Percentiles rank a stretch among this genome's conserved stretches.
Evolutionary conservation across 1,140 invertebrate species (phyloP).

Genomic region (Drosophila lacertosa): DNA sequence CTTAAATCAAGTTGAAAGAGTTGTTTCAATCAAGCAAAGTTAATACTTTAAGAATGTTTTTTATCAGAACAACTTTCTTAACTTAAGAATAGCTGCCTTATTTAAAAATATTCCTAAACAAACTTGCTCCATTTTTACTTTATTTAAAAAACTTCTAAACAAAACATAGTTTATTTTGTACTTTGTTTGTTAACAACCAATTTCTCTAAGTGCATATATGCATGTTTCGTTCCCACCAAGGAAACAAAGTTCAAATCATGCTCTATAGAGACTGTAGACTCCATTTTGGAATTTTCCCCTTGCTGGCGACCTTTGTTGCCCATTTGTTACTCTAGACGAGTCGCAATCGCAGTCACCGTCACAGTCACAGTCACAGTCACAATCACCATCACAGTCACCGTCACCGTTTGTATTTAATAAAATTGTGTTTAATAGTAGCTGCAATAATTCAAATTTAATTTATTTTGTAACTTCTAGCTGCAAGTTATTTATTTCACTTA

Average conservation of each 20-base stretch:
- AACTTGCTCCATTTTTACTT: no score
- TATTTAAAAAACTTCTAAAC: no score
- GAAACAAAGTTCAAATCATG: slow-evolving; percentile 39
- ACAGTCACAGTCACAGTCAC: slow-evolving; percentile 23
- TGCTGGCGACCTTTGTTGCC: slow-evolving; percentile 18
- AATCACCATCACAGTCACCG: slow-evolving; percentile 19
- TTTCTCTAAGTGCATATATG: not conserved
- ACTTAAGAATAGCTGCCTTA: no score
- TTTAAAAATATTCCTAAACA: no score
- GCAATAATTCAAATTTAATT: slow-evolving; percentile 11
- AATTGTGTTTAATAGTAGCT: no score
- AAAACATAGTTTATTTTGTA: no score
- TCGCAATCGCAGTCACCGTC: slow-evolving; percentile 22
- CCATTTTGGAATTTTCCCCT: slow-evolving; percentile 25
- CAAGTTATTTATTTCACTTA: slow-evolving; percentile 59
- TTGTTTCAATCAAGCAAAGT: no score
- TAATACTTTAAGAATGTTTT: no score
- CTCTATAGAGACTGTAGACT: not conserved
- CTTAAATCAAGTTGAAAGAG: not conserved
- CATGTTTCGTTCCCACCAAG: not conserved
- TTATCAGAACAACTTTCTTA: no score
- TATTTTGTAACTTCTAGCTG: slow-evolving; percentile 19
- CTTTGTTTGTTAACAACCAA: not conserved
- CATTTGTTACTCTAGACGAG: slow-evolving; percentile 3
- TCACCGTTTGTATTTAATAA: slow-evolving; percentile 8